A percentile compares a stretch with the other conserved stretches of the same genome.
These are phyloP conservation scores for Sminthurinus signatus DNA, from an alignment of 1,140 invertebrate genomes.

Conservation along the genomic window DNA sequence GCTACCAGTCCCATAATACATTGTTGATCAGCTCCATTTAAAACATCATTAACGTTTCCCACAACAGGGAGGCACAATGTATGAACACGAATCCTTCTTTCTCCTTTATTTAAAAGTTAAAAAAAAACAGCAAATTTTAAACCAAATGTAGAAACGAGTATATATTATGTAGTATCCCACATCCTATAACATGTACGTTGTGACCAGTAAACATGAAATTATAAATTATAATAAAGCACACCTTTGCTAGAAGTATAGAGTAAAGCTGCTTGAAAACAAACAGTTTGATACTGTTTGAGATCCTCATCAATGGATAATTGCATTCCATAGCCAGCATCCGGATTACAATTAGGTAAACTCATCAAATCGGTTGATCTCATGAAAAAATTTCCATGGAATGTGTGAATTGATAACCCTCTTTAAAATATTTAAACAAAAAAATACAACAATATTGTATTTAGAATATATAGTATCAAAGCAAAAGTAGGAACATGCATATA, in stretches of 20 bases:
- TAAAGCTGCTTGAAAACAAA: conserved; percentile 96
- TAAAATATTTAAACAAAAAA: conserved; percentile 13
- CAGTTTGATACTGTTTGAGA: conserved; percentile 73
- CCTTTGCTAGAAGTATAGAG: conserved; percentile 97
- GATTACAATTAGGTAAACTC: conserved; percentile 94
- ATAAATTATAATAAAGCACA: too few species aligned
- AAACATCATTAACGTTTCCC: conserved; percentile 72
- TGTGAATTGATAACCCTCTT: conserved; percentile 88
- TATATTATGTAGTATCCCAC: not conserved
- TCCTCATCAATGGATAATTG: conserved; percentile 92
- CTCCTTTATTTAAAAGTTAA: conserved; percentile 53
- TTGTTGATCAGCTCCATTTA: conserved; percentile 90
- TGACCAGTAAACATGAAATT: too few species aligned
- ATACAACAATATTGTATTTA: conserved; percentile 8
- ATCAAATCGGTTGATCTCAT: conserved; percentile 95
- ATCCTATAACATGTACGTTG: too few species aligned
- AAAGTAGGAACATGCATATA: too few species aligned
- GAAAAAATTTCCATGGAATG: conserved; percentile 99
- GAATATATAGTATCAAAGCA: not conserved
- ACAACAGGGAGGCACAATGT: conserved; percentile 90
- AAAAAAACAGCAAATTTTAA: conserved; percentile 9
- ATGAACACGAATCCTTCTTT: conserved; percentile 94
- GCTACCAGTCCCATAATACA: conserved; percentile 84
- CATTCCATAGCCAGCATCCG: conserved; percentile 96
- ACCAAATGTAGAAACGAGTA: not conserved